Base-by-base conservation (phyloP, 2,888 invertebrate genomes). In the Bembecia ichneumoniformis region DNA sequence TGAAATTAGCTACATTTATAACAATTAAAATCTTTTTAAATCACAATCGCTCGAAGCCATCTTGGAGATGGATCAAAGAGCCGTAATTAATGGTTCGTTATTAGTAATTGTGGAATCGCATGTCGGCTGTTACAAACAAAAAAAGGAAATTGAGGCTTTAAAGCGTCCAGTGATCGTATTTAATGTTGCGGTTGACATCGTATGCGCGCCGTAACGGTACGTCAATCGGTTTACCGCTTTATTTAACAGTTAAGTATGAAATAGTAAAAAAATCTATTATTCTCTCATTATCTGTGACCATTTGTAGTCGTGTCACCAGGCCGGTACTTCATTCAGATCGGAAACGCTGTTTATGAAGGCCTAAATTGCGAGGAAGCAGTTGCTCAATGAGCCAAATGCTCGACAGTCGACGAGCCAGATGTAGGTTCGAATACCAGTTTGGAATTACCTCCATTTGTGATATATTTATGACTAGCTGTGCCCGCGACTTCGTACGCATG, bases 1-100 rank as follows among this genome's bases (percentile, higher is more conserved):
- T 82, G 82, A 80, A 86, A 84, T 82, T 82, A 79, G 68, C 71
- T 71, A 77, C 77, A 79, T 82, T 80, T 76, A 74, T 81, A 78
- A 78, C 81, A 81, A 83, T 80, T 76, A 75, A 71, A 28, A 74
- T 75, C 74, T 80, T 77, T 81, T 77, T 75, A 74, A 70, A 71
- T 68, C 62, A 62, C 59, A 65, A 65, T 65, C 66, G 77, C 79
- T 68, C 54, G 59, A 58, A 65, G 80, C 73, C 57, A 66, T 72
- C 64, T 58, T 63, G 60, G 62, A 59, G 63, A 69, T 67, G 71
- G 67, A 74, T 76, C 75, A 76, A 71, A 75, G 77, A 68, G 59
- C 28, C 58, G 65, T 76, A 74, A 77, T 79, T 77, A 78, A 80
- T 80, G 65, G 71, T 56, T 54, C 51, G 57, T 64, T 74, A 70